These are phyloP conservation scores for Oxystoma pomonae DNA, from an alignment of 2,888 invertebrate genomes.

Conservation along the genomic window DNA sequence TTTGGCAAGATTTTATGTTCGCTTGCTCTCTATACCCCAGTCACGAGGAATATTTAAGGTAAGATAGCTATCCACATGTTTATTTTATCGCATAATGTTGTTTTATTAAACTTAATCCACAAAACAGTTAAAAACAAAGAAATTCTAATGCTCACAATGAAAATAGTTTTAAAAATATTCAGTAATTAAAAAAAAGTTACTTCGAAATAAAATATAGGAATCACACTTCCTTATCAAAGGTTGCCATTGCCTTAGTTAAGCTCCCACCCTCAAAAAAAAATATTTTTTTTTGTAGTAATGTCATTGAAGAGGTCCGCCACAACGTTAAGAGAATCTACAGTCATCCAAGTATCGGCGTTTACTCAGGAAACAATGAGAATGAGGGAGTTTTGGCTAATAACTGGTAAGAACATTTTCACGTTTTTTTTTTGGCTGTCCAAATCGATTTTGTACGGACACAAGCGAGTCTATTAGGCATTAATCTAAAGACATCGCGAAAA, in stretches of 20 bases:
- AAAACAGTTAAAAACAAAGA: not conserved
- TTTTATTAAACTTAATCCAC: too few species aligned
- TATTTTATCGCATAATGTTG: not conserved
- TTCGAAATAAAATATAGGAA: too few species aligned
- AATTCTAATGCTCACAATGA: not conserved
- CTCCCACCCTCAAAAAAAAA: not conserved
- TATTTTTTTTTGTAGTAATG: conserved; percentile 52
- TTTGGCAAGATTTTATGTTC: conserved; percentile 99
- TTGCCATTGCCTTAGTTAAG: too few species aligned
- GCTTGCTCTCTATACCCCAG: conserved; percentile 94
- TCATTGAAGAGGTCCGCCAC: conserved; percentile 71
- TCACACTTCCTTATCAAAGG: too few species aligned
- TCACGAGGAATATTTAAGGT: conserved; percentile 63
- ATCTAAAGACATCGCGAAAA: too few species aligned
- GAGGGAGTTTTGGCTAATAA: conserved; percentile 81
- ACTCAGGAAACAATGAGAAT: conserved; percentile 98
- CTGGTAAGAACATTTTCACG: too few species aligned
- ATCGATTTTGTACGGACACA: too few species aligned
- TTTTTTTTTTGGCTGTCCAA: too few species aligned
- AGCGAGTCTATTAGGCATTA: too few species aligned
- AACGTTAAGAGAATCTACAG: conserved; percentile 78
- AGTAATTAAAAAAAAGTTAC: too few species aligned
- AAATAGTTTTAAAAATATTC: too few species aligned
- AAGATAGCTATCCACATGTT: conserved; percentile 31
- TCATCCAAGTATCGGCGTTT: conserved; percentile 83